phyloP scores from a whole-genome alignment of 2,797 vertebrate species.

The Molothrus ater region DNA sequence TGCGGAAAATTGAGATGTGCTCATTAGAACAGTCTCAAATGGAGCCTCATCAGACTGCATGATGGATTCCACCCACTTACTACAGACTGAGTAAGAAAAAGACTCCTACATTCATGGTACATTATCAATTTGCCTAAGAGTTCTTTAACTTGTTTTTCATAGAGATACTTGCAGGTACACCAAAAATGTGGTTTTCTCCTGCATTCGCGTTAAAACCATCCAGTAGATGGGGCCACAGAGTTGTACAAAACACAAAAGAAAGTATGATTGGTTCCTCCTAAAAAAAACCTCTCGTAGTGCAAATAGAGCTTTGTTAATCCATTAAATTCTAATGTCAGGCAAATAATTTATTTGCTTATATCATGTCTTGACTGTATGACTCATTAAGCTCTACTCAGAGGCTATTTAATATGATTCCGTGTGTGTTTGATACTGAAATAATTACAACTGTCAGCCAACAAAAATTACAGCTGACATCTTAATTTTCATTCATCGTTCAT shows the following conservation, averaged over 20 bases:
- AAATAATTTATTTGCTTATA: neutral
- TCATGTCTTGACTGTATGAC: neutral
- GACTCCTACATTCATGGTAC: neutral
- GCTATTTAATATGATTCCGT: neutral
- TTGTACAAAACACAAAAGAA: neutral
- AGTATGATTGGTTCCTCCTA: neutral
- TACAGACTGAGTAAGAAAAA: neutral
- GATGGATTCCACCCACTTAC: neutral
- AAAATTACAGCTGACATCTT: neutral
- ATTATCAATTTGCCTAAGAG: neutral
- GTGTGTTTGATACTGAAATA: neutral
- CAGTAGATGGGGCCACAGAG: constrained; percentile 60
- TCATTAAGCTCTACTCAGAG: constrained; percentile 10
- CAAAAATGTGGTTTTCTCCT: neutral
- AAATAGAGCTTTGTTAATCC: neutral
- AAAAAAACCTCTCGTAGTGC: neutral
- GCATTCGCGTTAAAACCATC: neutral
- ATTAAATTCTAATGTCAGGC: neutral
- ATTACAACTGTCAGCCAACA: neutral
- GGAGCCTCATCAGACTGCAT: neutral
- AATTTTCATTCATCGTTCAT: neutral
- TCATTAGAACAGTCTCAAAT: neutral
- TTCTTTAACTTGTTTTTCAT: neutral
- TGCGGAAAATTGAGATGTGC: neutral
- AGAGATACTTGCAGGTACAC: neutral